A percentile compares a stretch with the other conserved stretches of the same genome.
phyloP scores from a whole-genome alignment of 2,888 invertebrate species.

The Drosophila subquinaria region DNA sequence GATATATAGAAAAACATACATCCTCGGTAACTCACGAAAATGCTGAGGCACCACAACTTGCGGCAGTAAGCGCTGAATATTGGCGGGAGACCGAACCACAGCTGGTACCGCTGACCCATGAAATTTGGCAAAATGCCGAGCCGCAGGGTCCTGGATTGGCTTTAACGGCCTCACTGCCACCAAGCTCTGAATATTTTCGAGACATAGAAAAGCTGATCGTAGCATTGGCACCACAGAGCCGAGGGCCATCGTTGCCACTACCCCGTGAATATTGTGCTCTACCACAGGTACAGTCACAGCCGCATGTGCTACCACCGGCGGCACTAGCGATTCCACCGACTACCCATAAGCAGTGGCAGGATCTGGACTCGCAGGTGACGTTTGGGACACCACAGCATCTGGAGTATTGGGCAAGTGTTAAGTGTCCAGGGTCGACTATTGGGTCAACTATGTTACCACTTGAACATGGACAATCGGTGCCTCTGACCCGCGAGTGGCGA shows the following conservation, averaged over 20 bases:
- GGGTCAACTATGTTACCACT: not conserved
- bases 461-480: not conserved
- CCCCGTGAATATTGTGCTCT: conserved; percentile 2
- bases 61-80: not conserved
- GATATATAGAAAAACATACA: not conserved
- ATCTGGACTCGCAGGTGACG: not conserved
- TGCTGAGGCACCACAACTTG: not conserved
- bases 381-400: not conserved
- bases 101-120: not conserved
- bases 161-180: not conserved
- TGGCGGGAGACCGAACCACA: not conserved
- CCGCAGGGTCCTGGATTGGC: not conserved
- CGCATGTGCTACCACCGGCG: not conserved
- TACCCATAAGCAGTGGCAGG: not conserved
- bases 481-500: not conserved
- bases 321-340: not conserved
- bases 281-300: not conserved
- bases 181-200: not conserved
- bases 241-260: not conserved
- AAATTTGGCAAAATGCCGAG: not conserved
- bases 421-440: not conserved
- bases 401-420: not conserved
- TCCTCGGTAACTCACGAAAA: not conserved
- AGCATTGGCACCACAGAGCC: not conserved
- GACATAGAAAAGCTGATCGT: not conserved